Evolutionary conservation across 1,140 invertebrate genomes (phyloP).

Genomic region (Melipona quadrifasciata): DNA sequence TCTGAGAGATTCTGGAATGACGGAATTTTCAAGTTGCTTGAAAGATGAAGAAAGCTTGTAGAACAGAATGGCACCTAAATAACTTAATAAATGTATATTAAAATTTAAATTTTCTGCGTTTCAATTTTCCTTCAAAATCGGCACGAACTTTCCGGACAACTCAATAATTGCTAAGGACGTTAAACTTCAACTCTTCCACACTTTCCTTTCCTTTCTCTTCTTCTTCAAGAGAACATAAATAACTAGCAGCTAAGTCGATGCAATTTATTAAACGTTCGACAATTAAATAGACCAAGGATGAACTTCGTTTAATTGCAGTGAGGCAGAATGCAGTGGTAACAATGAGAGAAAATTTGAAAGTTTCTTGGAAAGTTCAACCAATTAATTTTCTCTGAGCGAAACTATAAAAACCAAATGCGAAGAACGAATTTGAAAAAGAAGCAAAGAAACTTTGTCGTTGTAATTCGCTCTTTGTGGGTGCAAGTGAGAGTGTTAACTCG

Average conservation of each 20-base stretch:
- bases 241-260: not conserved
- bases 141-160: too few relatives aligned
- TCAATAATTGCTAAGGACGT: not conserved
- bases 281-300: not conserved
- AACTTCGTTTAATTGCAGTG: not conserved
- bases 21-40: too few relatives aligned
- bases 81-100: too few relatives aligned
- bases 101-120: too few relatives aligned
- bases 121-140: too few relatives aligned
- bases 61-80: too few relatives aligned
- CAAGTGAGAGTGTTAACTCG: constrained; percentile 24
- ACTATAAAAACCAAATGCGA: too few relatives aligned
- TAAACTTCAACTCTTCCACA: constrained; percentile 11
- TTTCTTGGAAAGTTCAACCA: too few relatives aligned
- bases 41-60: too few relatives aligned
- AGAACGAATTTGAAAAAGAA: not conserved
- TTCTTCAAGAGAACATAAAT: not conserved
- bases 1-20: too few relatives aligned
- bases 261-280: not conserved
- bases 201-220: too few relatives aligned
- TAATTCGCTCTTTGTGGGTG: not conserved
- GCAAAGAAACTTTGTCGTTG: not conserved
- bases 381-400: too few relatives aligned
- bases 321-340: not conserved
- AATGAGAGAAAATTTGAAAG: not conserved